These are phyloP conservation scores for Napeogenes sylphis DNA, from an alignment of 2,888 invertebrate species.

Conservation along the genomic window DNA sequence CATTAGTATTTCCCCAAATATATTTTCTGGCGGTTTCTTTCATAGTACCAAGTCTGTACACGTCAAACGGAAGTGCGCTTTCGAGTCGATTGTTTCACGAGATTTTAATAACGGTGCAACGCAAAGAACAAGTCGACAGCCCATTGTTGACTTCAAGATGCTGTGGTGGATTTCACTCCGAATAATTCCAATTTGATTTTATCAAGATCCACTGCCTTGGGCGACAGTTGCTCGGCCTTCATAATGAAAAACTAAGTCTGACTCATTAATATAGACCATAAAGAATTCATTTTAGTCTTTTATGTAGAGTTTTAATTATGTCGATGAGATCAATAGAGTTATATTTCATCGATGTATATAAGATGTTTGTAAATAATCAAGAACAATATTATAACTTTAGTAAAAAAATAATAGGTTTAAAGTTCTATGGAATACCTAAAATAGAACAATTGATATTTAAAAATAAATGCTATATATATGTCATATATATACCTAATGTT, in stretches of 20 bases:
- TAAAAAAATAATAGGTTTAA: too few species aligned
- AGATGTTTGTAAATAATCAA: too few species aligned
- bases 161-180: slow-evolving; percentile 41
- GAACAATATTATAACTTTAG: too few species aligned
- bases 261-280: slow-evolving; percentile 16
- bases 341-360: not conserved
- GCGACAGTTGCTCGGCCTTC: slow-evolving; percentile 27
- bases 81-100: slow-evolving; percentile 76
- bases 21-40: slow-evolving; percentile 28
- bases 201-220: slow-evolving; percentile 39
- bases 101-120: slow-evolving; percentile 78
- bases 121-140: slow-evolving; percentile 69
- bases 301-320: not conserved
- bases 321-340: not conserved
- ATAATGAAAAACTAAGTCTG: slow-evolving; percentile 23
- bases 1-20: slow-evolving; percentile 13
- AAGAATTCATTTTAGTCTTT: not conserved
- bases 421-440: too few species aligned
- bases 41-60: slow-evolving; percentile 54
- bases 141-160: slow-evolving; percentile 73
- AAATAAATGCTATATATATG: too few species aligned
- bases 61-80: slow-evolving; percentile 69
- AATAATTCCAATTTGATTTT: slow-evolving; percentile 51
- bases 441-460: not conserved
- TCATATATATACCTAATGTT: too few species aligned